Evolutionary conservation across 2,797 vertebrate species (phyloP), one percentile per base, ranked within the genome.

Genomic region (Falco novaeseelandiae): DNA sequence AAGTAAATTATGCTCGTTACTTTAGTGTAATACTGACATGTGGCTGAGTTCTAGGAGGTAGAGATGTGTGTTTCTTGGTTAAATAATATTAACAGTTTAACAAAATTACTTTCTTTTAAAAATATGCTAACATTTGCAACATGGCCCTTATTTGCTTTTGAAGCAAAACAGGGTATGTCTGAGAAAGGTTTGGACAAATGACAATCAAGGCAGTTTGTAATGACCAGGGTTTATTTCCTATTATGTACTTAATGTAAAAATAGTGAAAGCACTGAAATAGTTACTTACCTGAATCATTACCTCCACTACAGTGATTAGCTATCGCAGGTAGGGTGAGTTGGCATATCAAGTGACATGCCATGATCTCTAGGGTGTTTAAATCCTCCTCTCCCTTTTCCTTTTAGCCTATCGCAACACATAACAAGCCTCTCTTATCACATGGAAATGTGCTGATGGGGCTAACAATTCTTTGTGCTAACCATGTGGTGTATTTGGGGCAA

Each of bases 61-160:
- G 71, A 48, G 25, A 44, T 26, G 25, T 9, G 48, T 80, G 27
- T 49, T 66, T 81, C 61, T 40, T 52, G 20, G 5, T 52, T 79
- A 49, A 92, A 72, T 72, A 26, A 65, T 42, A 12, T 29, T 29
- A 27, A 29, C 23, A 42, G 9, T 44, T 82, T 9, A 67, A 46
- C n/a, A 52, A 54, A 70, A 51, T 34, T 13, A 6, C 20, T 76
- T 18, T 26, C 11, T 59, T 48, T 44, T 8, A 10, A 32, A 69
- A 49, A 67, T 1, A 20, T 0, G 4, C 9, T 29, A 22, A 15
- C 21, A 2, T 73, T 55, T 89, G 15, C 59, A 59, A 1, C 19
- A 16, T 17, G 49, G 23, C 46, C 23, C 74, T 79, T 27, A 3
- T 59, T 52, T 52, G 29, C 19, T 49, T 66, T 67, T 69, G 65